Conservation (phyloP, 1,140 invertebrate genomes). For the Spodoptera litura region DNA sequence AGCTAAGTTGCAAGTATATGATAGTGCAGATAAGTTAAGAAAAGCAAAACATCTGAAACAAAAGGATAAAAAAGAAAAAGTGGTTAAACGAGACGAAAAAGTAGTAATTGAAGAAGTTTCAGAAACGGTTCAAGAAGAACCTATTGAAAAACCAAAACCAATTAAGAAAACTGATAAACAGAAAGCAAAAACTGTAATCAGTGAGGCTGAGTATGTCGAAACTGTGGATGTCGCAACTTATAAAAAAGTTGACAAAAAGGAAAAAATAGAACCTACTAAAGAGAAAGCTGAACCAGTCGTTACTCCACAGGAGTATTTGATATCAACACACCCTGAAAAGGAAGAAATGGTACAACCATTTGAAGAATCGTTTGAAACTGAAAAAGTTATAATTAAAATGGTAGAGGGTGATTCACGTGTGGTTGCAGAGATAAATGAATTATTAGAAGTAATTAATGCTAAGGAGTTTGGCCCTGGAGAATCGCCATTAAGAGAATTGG, state of each 20-base stretch:
- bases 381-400: constrained; percentile 87
- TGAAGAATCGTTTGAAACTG: constrained; percentile 86
- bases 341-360: constrained; percentile 87
- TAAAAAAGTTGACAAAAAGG: constrained; percentile 87
- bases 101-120: constrained; percentile 59
- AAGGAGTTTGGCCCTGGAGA: constrained; percentile 93
- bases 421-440: constrained; percentile 90
- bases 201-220: constrained; percentile 87
- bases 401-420: constrained; percentile 87
- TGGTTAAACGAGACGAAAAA: constrained; percentile 61
- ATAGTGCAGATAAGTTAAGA: constrained; percentile 58
- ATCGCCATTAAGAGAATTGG: constrained; percentile 91
- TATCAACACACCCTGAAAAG: constrained; percentile 86
- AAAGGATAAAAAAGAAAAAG: constrained; percentile 77
- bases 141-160: constrained; percentile 62
- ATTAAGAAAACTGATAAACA: constrained; percentile 68
- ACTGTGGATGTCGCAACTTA: constrained; percentile 88
- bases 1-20: constrained; percentile 90
- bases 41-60: constrained; percentile 78
- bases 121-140: constrained; percentile 62
- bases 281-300: constrained; percentile 86
- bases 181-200: constrained; percentile 85
- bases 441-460: constrained; percentile 90
- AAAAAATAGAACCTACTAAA: constrained; percentile 68
- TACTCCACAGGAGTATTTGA: constrained; percentile 86